phyloP scores from a whole-genome alignment of 2,113 vertebrate species.

The Microcebus ravelobensis region DNA sequence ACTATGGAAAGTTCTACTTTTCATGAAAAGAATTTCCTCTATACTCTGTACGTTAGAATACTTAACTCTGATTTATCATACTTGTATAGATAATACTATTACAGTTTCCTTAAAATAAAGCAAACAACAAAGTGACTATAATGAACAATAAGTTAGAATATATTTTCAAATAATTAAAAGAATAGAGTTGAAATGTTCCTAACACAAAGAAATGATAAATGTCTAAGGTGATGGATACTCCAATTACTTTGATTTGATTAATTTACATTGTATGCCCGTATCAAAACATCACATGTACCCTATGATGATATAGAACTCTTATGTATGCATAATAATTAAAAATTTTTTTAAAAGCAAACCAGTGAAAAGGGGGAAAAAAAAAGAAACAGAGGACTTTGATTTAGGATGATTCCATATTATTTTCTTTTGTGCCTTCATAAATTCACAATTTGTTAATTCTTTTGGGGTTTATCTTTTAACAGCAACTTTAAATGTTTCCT shows the following conservation, averaged over 20 bases:
- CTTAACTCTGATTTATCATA: neutral
- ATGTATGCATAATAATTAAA: too few species aligned
- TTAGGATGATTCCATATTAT: neutral
- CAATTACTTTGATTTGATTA: too few species aligned
- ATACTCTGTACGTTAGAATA: neutral
- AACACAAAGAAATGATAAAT: too few species aligned
- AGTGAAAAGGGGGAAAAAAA: neutral
- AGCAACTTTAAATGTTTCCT: neutral
- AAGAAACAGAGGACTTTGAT: neutral
- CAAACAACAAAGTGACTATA: neutral
- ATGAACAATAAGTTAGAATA: too few species aligned
- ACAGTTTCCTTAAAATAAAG: neutral
- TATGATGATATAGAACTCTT: too few species aligned
- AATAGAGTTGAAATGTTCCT: too few species aligned
- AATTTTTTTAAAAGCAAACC: neutral
- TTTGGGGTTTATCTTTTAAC: neutral
- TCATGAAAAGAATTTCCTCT: neutral
- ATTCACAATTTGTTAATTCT: neutral
- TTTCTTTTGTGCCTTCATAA: neutral
- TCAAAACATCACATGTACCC: too few species aligned
- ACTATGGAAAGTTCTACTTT: neutral
- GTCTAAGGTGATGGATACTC: too few species aligned
- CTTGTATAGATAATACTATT: neutral
- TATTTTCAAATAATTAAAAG: too few species aligned
- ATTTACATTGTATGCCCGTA: too few species aligned